These are phyloP conservation scores for Elmis aenea DNA, from an alignment of 2,888 invertebrate species.

Conservation along the genomic window DNA sequence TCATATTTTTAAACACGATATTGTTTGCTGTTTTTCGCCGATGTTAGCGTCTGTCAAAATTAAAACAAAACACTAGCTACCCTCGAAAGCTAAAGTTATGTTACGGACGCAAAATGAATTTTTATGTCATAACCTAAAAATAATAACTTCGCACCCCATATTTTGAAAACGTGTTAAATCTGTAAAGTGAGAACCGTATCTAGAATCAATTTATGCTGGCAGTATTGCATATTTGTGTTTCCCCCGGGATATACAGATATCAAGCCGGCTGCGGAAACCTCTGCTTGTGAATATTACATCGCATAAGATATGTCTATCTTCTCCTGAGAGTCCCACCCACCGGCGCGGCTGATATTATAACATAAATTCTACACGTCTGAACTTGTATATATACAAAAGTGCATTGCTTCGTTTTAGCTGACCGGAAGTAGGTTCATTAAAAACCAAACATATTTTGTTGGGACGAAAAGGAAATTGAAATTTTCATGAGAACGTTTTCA, in stretches of 20 bases:
- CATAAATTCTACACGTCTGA: slow-evolving; percentile 18
- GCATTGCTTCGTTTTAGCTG: too few species aligned
- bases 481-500: too few species aligned
- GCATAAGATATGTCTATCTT: slow-evolving; percentile 24
- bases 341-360: slow-evolving; percentile 16
- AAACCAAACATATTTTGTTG: too few species aligned
- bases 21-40: too few species aligned
- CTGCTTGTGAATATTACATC: slow-evolving; percentile 36
- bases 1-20: too few species aligned
- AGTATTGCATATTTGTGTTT: slow-evolving; percentile 49
- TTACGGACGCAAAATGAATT: too few species aligned
- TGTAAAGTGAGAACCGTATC: slow-evolving; percentile 42
- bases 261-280: slow-evolving; percentile 36
- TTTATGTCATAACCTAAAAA: slow-evolving; percentile 28
- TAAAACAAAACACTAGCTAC: too few species aligned
- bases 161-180: slow-evolving; percentile 43
- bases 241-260: slow-evolving; percentile 42
- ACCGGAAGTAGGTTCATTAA: too few species aligned
- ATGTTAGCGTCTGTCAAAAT: too few species aligned
- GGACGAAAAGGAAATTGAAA: too few species aligned
- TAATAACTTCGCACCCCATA: slow-evolving; percentile 40
- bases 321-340: slow-evolving; percentile 15
- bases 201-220: slow-evolving; percentile 48
- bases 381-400: too few species aligned
- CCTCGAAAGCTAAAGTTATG: too few species aligned